Evolutionary conservation across 1,140 invertebrate species (phyloP), one percentile per base, ranked within the genome.

Genomic region (Bombus turneri): DNA sequence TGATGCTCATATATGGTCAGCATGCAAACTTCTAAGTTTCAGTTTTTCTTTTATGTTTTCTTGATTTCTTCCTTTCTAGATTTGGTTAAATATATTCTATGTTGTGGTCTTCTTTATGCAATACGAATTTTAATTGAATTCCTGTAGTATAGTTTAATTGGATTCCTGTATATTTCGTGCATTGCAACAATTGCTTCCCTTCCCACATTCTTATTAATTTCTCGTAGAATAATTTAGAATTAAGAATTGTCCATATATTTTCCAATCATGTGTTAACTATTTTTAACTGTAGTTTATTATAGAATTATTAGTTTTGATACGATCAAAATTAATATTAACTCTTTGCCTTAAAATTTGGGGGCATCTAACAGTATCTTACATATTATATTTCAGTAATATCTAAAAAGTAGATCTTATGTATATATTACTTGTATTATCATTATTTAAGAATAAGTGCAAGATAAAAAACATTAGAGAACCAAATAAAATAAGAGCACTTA

Each of bases 1-100:
- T 90, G 81, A 91, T 91, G 91, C 89, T 93, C 91, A 91, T 89
- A 90, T 81, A 76, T 93, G 92, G 86, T 93, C 93, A 94, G 94
- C 94, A 95, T 95, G 94, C 91, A 92, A 91, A 91, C 83, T 74
- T 87, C 76, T 89, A 85, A 80, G 83, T 90, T 91, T 91, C 68
- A 83, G 83, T 83, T 62, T 75, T 25, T 0, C 13, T 25, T 77
- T 57, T 31, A 18, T 68, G 86, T 71, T 75, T 69, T 22, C 31
- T 66, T 59, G 1, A 64, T 82, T 75, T 78, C 3, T n/a, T 25
- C 34, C 59, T 81, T 62, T 72, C 5, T 69, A 34, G 47, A 34
- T 81, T 83, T 86, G n/a, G 25, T 79, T 87, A 18, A 41, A 80
- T 77, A 25, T 62, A 25, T 62, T 1, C 34, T 57, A 31, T 31